A percentile compares a stretch with the other conserved stretches of the same genome.
Evolutionary conservation across 2,888 invertebrate genomes (phyloP).

Genomic region (Epinotia bilunana): DNA sequence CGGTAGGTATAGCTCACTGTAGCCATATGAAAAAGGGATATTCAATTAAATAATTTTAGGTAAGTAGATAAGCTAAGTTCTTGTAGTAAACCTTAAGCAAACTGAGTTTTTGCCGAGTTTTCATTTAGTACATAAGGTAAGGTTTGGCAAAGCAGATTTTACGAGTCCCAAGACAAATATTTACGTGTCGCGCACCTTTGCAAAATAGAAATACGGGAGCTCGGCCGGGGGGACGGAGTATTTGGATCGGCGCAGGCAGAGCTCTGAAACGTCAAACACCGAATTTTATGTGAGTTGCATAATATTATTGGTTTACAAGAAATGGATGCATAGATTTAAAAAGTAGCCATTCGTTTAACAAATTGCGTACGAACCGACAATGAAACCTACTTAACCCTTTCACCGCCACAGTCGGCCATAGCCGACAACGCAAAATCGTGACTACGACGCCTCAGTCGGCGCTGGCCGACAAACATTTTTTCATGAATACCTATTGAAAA

Average conservation of each 20-base stretch:
- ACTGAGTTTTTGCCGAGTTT: conserved; percentile 26
- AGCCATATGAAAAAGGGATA: too few species aligned
- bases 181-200: conserved; percentile 33
- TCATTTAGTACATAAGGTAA: conserved; percentile 36
- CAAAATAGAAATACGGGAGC: conserved; percentile 19
- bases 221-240: conserved; percentile 18
- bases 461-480: too few species aligned
- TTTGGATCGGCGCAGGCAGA: conserved; percentile 9
- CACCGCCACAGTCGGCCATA: too few species aligned
- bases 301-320: conserved; percentile 61
- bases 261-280: not conserved
- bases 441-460: too few species aligned
- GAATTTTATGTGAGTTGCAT: conserved; percentile 50
- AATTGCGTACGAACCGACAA: too few species aligned
- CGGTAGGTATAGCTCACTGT: too few species aligned
- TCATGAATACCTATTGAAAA: too few species aligned
- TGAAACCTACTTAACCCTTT: too few species aligned
- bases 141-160: conserved; percentile 38
- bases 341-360: too few species aligned
- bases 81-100: conserved; percentile 3
- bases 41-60: not conserved
- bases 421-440: too few species aligned
- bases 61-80: not conserved
- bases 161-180: conserved; percentile 41
- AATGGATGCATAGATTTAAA: too few species aligned